Base-by-base conservation (phyloP, 2,888 invertebrate genomes). In the Leucoptera coffeella region DNA sequence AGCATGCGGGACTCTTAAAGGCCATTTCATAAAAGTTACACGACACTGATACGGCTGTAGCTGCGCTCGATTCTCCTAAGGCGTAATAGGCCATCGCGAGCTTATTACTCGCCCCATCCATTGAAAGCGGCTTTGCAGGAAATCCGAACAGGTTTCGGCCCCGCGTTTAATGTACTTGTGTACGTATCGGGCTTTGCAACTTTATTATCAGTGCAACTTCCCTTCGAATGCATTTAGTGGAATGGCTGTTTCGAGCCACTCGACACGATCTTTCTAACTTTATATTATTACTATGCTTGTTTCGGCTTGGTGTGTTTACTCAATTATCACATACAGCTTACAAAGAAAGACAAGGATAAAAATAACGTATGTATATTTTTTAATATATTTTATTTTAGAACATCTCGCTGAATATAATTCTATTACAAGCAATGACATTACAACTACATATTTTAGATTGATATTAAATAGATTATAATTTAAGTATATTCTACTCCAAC, bases 111-210 rank as follows among this genome's bases (percentile, higher is more conserved):
- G 53, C 46, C 59, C 54, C 56, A 61, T 59, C 65, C 58, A 67
- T 69, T 65, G 69, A 67, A 58, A 53, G 50, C 53, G 65, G 67
- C 65, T 69, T 65, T 67, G 45, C 56, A 48, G 58, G 48, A 65
- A 62, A 67, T 65, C 60, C 55, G 56, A 49, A 60, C 61, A 58
- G 62, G 50, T n/a, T 58, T 54, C 59, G 56, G 60, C 53, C 49
- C 53, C 45, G 42, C 39, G 44, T 46, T 49, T 60, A 57, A 57
- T 62, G 55, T 50, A 43, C 40, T 43, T 47, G 41, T 37, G 41
- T 45, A 43, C 49, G 48, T 51, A 51, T 55, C 47, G 45, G 46
- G 43, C 43, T 42, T 48, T 43, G 42, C 43, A 40, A 40, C 40
- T 41, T 38, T 37, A 35, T 43, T 46, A 41, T 41, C 39, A n/a